Percentiles rank a stretch among this genome's conserved stretches.
Conservation (phyloP, 2,797 vertebrate genomes). For the Parauchenoglanis ngamensis region DNA sequence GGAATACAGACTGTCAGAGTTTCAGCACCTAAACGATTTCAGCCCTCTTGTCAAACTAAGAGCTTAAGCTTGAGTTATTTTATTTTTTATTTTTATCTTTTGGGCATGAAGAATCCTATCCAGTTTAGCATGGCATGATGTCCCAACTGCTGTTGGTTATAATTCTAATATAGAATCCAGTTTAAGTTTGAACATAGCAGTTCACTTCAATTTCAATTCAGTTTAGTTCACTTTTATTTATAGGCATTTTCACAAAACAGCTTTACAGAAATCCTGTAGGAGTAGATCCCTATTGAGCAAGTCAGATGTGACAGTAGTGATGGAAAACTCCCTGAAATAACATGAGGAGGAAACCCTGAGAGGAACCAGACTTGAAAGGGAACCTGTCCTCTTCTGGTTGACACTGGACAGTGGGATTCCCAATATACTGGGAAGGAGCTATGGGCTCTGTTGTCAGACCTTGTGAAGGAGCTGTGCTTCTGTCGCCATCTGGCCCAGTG, state of each 20-base stretch:
- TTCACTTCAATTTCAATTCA: no score
- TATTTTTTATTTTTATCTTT: neutral
- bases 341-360: neutral
- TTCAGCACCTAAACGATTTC: neutral
- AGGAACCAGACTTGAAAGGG: neutral
- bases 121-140: neutral
- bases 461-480: no score
- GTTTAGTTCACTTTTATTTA: neutral
- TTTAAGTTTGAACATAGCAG: neutral
- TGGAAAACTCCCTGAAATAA: neutral
- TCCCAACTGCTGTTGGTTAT: neutral
- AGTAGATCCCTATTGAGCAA: neutral
- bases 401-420: no score
- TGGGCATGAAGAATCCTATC: neutral
- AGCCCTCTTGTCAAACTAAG: neutral
- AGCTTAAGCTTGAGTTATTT: neutral
- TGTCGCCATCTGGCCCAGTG: no score
- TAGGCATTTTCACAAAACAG: neutral
- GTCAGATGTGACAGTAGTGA: neutral
- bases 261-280: neutral
- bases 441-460: neutral
- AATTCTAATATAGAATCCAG: neutral
- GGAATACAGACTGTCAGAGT: neutral
- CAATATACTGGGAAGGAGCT: neutral
- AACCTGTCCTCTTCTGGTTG: neutral